A percentile compares a stretch with the other conserved stretches of the same genome.
Evolutionary conservation across 2,888 invertebrate species (phyloP).

Genomic region (Seira ritae): DNA sequence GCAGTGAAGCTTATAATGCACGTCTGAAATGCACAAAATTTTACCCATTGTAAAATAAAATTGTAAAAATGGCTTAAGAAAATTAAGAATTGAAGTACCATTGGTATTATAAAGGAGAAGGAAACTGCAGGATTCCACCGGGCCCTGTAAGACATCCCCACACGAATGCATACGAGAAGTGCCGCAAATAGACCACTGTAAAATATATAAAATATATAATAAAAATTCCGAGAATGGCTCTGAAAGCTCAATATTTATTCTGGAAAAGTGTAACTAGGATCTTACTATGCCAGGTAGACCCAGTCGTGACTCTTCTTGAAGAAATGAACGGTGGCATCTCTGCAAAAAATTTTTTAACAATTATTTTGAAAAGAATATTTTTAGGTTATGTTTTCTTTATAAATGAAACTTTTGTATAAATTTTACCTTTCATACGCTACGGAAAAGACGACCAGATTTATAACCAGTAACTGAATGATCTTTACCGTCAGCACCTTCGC

Average conservation of each 20-base stretch:
- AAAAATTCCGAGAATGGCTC: too few species aligned
- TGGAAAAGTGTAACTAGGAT: too few species aligned
- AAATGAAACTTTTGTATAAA: background rate
- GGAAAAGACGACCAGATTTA: slow-evolving; percentile 34
- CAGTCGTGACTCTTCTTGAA: slow-evolving; percentile 33
- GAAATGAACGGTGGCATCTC: slow-evolving; percentile 13
- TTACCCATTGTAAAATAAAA: too few species aligned
- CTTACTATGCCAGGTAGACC: slow-evolving; percentile 43
- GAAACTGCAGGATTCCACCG: slow-evolving; percentile 22
- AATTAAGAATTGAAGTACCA: slow-evolving; percentile 27
- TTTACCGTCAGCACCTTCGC: slow-evolving; percentile 43
- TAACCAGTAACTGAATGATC: slow-evolving; percentile 35
- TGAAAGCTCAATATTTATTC: too few species aligned
- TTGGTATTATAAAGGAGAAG: slow-evolving; percentile 15
- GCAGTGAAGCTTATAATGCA: slow-evolving; percentile 14
- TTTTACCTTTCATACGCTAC: slow-evolving; percentile 32
- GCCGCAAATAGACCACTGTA: slow-evolving; percentile 40
- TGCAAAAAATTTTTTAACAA: background rate
- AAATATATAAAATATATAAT: too few species aligned
- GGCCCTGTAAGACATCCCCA: slow-evolving; percentile 30
- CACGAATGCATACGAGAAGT: slow-evolving; percentile 13
- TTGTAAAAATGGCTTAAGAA: background rate
- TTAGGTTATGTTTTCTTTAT: background rate
- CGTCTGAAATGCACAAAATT: slow-evolving; percentile 48
- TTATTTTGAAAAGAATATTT: too few species aligned